These are phyloP conservation scores for Papilio polyxenes DNA, from an alignment of 1,140 invertebrate genomes.

Conservation along the genomic window DNA sequence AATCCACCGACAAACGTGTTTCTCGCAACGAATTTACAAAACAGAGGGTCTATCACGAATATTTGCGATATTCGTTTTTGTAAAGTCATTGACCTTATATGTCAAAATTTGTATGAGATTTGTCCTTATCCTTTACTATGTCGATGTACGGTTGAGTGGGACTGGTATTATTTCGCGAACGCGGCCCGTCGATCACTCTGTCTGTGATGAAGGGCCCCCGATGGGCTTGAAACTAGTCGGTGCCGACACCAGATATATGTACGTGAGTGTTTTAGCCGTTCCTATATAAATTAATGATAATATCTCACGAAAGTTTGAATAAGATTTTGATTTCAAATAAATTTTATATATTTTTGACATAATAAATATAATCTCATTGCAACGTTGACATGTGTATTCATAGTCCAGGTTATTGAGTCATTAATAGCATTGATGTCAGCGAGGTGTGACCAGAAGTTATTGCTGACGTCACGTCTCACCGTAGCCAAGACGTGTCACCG, in stretches of 20 bases:
- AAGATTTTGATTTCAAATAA: neutral
- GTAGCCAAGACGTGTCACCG: neutral
- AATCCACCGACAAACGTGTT: constrained; percentile 1
- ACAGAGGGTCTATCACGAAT: neutral
- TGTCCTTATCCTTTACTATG: too few relatives aligned
- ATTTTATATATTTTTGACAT: neutral
- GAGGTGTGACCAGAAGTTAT: constrained; percentile 16
- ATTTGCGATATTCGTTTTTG: too few relatives aligned
- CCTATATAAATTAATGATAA: too few relatives aligned
- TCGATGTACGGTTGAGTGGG: too few relatives aligned
- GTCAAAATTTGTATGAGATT: too few relatives aligned
- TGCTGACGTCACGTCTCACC: neutral
- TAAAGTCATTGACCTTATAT: neutral
- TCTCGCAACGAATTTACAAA: neutral
- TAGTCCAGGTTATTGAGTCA: neutral
- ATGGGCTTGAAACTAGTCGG: too few relatives aligned
- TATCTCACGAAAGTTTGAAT: too few relatives aligned
- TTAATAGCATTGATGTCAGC: constrained; percentile 17
- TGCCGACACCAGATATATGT: too few relatives aligned
- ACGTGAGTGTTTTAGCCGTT: too few relatives aligned
- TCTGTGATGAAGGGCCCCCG: too few relatives aligned
- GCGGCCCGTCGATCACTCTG: too few relatives aligned
- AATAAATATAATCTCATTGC: neutral
- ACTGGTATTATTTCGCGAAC: too few relatives aligned
- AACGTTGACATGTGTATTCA: neutral